Conservation (phyloP, 2,113 vertebrate species). For the Hemibagrus wyckioides region DNA sequence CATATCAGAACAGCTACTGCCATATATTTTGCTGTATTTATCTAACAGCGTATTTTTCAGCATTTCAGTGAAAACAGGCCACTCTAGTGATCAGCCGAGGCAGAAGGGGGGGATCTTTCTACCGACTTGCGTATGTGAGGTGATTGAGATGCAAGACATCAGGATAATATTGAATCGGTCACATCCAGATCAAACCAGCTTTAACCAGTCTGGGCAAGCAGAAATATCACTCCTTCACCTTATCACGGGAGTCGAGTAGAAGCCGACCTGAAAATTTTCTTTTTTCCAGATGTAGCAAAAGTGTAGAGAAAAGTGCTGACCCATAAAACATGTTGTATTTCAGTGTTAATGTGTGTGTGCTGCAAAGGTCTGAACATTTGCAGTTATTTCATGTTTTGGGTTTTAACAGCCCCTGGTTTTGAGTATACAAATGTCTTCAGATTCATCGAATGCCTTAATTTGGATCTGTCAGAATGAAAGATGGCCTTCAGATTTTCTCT, state of each 20-base stretch:
- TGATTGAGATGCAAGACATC: conserved; percentile 27
- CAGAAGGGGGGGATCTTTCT: neutral
- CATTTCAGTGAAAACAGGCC: neutral
- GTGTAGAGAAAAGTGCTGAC: neutral
- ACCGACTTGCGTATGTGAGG: neutral
- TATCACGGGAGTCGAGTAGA: neutral
- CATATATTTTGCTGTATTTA: neutral
- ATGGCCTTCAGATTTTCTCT: neutral
- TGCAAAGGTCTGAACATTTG: neutral
- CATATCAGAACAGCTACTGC: neutral
- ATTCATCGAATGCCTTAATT: neutral
- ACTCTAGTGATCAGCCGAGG: neutral
- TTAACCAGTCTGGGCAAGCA: conserved; percentile 1
- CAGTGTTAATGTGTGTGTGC: neutral
- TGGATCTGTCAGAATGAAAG: neutral
- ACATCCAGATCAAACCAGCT: conserved; percentile 8
- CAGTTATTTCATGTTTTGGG: neutral
- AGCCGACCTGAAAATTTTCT: neutral
- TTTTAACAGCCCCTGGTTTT: neutral
- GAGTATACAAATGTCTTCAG: neutral
- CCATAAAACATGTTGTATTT: neutral
- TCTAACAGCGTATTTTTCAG: neutral
- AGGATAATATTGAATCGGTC: conserved; percentile 7
- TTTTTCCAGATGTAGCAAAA: neutral
- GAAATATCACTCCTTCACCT: neutral